phyloP scores from a whole-genome alignment of 1,140 invertebrate species.

The Nomia melanderi region DNA sequence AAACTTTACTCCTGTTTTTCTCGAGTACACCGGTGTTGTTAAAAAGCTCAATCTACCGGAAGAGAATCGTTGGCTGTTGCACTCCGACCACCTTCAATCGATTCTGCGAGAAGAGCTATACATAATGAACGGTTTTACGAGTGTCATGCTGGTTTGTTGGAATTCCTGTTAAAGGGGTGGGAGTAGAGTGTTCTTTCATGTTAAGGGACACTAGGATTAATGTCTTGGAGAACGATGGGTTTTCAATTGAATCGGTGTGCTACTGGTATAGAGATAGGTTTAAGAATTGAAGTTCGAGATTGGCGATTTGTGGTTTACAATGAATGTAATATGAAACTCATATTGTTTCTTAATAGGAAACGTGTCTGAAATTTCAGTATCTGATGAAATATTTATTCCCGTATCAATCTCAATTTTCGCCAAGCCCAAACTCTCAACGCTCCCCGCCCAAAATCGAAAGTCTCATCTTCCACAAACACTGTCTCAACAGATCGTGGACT shows the following conservation, averaged over 20 bases:
- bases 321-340: too few relatives aligned
- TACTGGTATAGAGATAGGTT: background rate
- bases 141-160: too few relatives aligned
- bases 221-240: background rate
- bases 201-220: background rate
- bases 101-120: conserved; percentile 26
- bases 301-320: too few relatives aligned
- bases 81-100: conserved; percentile 27
- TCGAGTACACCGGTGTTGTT: conserved; percentile 9
- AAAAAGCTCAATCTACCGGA: conserved; percentile 33
- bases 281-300: background rate
- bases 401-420: too few relatives aligned
- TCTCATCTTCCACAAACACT: background rate
- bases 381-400: too few relatives aligned
- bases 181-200: background rate
- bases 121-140: background rate
- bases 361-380: too few relatives aligned
- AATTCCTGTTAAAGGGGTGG: background rate
- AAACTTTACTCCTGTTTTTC: conserved; percentile 13
- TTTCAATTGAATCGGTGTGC: background rate
- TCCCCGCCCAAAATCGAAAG: background rate
- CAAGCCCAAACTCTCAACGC: too few relatives aligned
- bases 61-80: conserved; percentile 33
- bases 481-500: background rate
- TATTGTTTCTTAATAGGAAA: too few relatives aligned